Evolutionary conservation across 1,140 invertebrate genomes (phyloP).

Genomic region (Saccostrea cuccullata): DNA sequence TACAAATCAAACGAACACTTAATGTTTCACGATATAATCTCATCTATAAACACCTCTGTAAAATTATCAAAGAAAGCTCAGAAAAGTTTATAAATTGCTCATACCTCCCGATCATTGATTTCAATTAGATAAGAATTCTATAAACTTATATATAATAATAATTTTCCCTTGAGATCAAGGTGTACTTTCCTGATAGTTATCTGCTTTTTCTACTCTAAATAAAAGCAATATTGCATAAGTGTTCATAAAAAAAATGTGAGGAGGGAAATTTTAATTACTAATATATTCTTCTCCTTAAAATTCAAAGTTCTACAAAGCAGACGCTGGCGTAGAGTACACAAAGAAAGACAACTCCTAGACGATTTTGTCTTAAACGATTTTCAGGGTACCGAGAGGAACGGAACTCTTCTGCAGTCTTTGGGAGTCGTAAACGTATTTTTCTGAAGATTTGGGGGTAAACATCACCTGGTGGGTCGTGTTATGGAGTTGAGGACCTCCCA

Average conservation of each 20-base stretch:
- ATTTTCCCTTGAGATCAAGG: not conserved
- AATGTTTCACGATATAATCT: too few relatives aligned
- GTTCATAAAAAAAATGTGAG: not conserved
- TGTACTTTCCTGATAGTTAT: too few relatives aligned
- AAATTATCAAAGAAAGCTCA: not conserved
- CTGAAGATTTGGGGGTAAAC: conserved; percentile 66
- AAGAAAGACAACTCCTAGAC: not conserved
- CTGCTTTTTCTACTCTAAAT: not conserved
- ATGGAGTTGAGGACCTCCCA: conserved; percentile 59
- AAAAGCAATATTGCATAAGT: not conserved
- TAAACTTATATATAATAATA: not conserved
- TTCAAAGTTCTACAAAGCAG: too few relatives aligned
- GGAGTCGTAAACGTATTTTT: conserved; percentile 64
- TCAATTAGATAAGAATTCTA: conserved; percentile 29
- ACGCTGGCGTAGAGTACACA: not conserved
- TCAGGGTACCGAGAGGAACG: conserved; percentile 73
- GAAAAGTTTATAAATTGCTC: not conserved
- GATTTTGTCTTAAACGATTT: not conserved
- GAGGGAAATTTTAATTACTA: not conserved
- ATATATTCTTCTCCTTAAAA: too few relatives aligned
- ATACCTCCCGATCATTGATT: not conserved
- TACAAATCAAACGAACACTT: too few relatives aligned
- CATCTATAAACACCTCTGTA: not conserved
- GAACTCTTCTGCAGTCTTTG: conserved; percentile 71
- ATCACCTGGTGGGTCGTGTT: conserved; percentile 70